Evolutionary conservation across 1,140 invertebrate genomes (phyloP).

Genomic region (Drosophila murphyi): DNA sequence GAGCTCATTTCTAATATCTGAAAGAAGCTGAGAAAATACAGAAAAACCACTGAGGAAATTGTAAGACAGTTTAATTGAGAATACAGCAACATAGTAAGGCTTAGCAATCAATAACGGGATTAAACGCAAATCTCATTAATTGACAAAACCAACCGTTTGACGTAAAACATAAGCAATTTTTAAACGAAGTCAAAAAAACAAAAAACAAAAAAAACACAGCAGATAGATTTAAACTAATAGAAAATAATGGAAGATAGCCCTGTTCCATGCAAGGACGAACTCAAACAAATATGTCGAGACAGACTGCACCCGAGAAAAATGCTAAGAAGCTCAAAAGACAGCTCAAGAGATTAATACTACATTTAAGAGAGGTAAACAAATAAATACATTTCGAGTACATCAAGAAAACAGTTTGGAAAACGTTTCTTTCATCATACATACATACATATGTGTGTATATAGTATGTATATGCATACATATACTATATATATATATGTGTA

Average conservation of each 20-base stretch:
- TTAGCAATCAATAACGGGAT: slow-evolving; percentile 63
- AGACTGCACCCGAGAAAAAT: slow-evolving; percentile 23
- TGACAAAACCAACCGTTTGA: slow-evolving; percentile 48
- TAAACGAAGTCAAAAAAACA: slow-evolving; percentile 33
- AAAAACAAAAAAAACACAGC: slow-evolving; percentile 14
- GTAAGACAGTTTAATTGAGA: slow-evolving; percentile 22
- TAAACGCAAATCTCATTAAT: slow-evolving; percentile 60
- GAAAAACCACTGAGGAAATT: slow-evolving; percentile 18
- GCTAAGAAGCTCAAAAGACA: slow-evolving; percentile 8
- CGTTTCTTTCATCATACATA: slow-evolving; percentile 59
- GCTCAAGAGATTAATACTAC: slow-evolving; percentile 43
- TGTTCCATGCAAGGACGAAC: slow-evolving; percentile 35
- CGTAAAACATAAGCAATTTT: slow-evolving; percentile 71
- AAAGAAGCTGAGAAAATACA: slow-evolving; percentile 26
- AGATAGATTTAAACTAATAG: slow-evolving; percentile 61
- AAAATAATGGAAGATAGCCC: slow-evolving; percentile 40
- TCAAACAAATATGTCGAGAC: slow-evolving; percentile 41
- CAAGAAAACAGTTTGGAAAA: slow-evolving; percentile 63
- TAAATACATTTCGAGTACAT: slow-evolving; percentile 56
- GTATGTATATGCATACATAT: slow-evolving; percentile 47
- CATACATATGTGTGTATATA: slow-evolving; percentile 28
- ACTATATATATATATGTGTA: slow-evolving; percentile 43
- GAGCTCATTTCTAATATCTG: slow-evolving; percentile 54
- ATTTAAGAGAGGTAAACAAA: slow-evolving; percentile 20
- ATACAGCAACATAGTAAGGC: slow-evolving; percentile 36